These are phyloP conservation scores for Clupea harengus DNA, from an alignment of 2,113 vertebrate genomes.

Conservation along the genomic window DNA sequence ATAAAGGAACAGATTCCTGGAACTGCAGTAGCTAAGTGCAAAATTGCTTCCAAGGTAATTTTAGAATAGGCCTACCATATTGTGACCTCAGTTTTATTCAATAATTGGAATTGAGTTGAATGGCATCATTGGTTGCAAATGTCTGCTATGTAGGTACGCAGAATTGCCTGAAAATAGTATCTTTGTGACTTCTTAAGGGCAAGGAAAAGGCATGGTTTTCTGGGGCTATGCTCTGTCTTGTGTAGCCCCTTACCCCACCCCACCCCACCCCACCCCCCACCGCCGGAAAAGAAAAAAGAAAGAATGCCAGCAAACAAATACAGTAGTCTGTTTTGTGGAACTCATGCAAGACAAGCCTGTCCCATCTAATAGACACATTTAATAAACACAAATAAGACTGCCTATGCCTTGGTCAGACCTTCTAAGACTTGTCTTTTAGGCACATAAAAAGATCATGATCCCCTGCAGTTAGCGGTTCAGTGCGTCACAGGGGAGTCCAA, in stretches of 20 bases:
- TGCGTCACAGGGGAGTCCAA: background rate
- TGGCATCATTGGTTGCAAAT: conserved; percentile 24
- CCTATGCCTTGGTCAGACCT: background rate
- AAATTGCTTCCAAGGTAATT: conserved; percentile 27
- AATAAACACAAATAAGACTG: background rate
- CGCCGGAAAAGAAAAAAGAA: background rate
- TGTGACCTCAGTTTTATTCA: conserved; percentile 38
- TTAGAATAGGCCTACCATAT: conserved; percentile 30
- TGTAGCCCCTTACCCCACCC: background rate
- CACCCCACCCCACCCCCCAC: background rate
- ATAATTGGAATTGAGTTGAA: conserved; percentile 35
- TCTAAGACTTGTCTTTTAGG: background rate
- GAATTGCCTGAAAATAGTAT: conserved; percentile 39
- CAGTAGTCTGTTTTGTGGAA: background rate
- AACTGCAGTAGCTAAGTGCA: conserved; percentile 19
- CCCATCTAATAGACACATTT: background rate
- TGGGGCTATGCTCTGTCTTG: background rate
- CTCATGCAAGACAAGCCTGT: background rate
- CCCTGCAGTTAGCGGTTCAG: background rate
- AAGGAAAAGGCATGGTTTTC: conserved; percentile 34
- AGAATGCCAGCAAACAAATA: background rate
- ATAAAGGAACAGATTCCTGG: conserved; percentile 26
- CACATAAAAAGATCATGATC: background rate
- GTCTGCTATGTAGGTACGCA: conserved; percentile 23
- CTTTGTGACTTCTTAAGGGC: conserved; percentile 48